Base-by-base conservation (phyloP, 2,888 invertebrate species). In the Homarus gammarus region DNA sequence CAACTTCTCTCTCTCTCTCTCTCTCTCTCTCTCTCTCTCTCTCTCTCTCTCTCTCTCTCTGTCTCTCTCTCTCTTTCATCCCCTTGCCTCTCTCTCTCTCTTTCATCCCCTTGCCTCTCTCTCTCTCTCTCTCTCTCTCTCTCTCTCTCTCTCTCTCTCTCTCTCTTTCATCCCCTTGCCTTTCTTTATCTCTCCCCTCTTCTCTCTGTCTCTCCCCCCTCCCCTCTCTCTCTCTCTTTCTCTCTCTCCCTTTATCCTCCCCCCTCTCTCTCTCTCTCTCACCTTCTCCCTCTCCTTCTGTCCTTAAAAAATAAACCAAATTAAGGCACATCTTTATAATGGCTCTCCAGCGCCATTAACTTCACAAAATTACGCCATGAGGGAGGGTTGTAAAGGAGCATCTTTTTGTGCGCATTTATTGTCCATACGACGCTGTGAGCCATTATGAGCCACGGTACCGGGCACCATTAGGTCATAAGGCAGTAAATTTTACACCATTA, bases 1-100 rank as follows among this genome's bases (percentile, higher is more conserved):
- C 61, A 33, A 3, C 72, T 8, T 72, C n/a, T 44, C 27, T 49
- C 49, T 10, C 68, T 22, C n/a, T 33, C 6, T 82, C 40, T 82
- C 44, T 27, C 82, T 61, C 82, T 70, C 70, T 68, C 68, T 82
- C 82, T 68, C 68, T 79, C 79, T n/a, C 31, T 82, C 82, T 38
- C 68, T 68, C 82, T 56, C 40, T 22, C 68, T 68, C 82, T 27
- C 49, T 49, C 31, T n/a, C n/a, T n/a, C 51, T 40, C 77, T 40
- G 77, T 40, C 44, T 40, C 40, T 77, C 44, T 77, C 44, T 40
- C 38, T 77, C 38, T 77, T 40, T 77, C 44, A 40, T 77, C 36
- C 33, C 31, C 31, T 72, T 31, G 31, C n/a, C 22, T 72, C 27
- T 31, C 27, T 72, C 72, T 72, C 31, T 31, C 22, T 0, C 31